These are phyloP conservation scores for Uloborus plumipes DNA, from an alignment of 2,888 invertebrate species.

Conservation along the genomic window DNA sequence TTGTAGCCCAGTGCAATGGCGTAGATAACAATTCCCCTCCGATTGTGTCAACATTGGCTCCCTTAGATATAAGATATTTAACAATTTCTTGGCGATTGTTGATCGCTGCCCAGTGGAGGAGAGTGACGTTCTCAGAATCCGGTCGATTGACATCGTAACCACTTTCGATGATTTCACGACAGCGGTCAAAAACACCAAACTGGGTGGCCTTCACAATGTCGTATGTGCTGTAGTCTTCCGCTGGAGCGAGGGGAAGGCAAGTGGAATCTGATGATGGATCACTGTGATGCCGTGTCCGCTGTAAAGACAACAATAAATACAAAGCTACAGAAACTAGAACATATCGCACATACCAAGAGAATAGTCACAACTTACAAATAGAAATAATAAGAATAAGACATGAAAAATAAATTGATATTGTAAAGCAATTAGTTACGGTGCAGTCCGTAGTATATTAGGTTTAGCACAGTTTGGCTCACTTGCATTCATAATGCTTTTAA, in stretches of 20 bases:
- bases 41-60: slow-evolving; percentile 90
- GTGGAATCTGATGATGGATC: slow-evolving; percentile 58
- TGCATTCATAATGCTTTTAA: too few species aligned
- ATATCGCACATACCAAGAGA: too few species aligned
- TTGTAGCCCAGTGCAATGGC: slow-evolving; percentile 97
- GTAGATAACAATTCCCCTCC: slow-evolving; percentile 97
- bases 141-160: slow-evolving; percentile 95
- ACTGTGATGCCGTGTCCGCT: slow-evolving; percentile 58
- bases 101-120: slow-evolving; percentile 99
- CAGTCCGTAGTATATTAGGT: too few species aligned
- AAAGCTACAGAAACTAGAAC: too few species aligned
- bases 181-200: slow-evolving; percentile 85
- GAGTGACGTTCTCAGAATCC: slow-evolving; percentile 91
- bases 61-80: slow-evolving; percentile 86
- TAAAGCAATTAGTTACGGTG: too few species aligned
- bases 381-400: too few species aligned
- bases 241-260: slow-evolving; percentile 30
- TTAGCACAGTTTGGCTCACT: too few species aligned
- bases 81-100: slow-evolving; percentile 96
- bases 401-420: too few species aligned
- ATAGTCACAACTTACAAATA: too few species aligned
- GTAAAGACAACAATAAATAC: not conserved
- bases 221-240: slow-evolving; percentile 72
- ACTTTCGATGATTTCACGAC: slow-evolving; percentile 85
- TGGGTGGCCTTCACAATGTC: slow-evolving; percentile 97